Evolutionary conservation across 2,888 invertebrate genomes (phyloP).

Genomic region (Spicauda simplicius): DNA sequence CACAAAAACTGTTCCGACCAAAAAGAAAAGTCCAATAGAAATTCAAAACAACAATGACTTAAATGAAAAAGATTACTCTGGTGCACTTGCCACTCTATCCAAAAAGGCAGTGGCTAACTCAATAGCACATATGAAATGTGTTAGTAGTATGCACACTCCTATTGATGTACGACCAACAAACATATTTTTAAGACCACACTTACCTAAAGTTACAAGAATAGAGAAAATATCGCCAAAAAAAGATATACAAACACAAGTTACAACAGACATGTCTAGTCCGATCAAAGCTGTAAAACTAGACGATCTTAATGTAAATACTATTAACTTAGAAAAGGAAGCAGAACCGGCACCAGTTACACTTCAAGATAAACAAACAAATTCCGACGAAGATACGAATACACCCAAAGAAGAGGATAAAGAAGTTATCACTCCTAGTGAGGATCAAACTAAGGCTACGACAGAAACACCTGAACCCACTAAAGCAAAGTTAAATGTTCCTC

Average conservation of each 20-base stretch:
- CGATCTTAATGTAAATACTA: not conserved
- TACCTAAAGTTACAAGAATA: conserved; percentile 61
- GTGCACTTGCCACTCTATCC: conserved; percentile 67
- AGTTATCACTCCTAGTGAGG: conserved; percentile 7
- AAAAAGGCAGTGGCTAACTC: conserved; percentile 65
- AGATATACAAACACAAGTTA: conserved; percentile 45
- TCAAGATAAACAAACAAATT: conserved; percentile 1
- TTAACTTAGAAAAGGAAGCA: not conserved
- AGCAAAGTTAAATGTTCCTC: conserved; percentile 51
- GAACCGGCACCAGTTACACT: conserved; percentile 1
- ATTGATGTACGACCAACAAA: conserved; percentile 57
- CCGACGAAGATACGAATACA: conserved; percentile 7
- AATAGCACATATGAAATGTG: conserved; percentile 66
- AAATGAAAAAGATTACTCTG: conserved; percentile 66
- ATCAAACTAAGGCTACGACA: not conserved
- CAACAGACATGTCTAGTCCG: not conserved
- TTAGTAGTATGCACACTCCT: conserved; percentile 49
- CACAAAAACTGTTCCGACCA: conserved; percentile 58
- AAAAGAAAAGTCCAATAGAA: conserved; percentile 63
- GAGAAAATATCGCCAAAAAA: conserved; percentile 75
- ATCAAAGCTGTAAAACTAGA: conserved; percentile 2
- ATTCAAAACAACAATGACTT: conserved; percentile 56
- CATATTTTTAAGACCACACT: conserved; percentile 70
- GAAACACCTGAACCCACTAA: conserved; percentile 46
- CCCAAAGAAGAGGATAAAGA: conserved; percentile 10